phyloP scores from a whole-genome alignment of 2,113 vertebrate species.

The Paracanthobrama guichenoti region DNA sequence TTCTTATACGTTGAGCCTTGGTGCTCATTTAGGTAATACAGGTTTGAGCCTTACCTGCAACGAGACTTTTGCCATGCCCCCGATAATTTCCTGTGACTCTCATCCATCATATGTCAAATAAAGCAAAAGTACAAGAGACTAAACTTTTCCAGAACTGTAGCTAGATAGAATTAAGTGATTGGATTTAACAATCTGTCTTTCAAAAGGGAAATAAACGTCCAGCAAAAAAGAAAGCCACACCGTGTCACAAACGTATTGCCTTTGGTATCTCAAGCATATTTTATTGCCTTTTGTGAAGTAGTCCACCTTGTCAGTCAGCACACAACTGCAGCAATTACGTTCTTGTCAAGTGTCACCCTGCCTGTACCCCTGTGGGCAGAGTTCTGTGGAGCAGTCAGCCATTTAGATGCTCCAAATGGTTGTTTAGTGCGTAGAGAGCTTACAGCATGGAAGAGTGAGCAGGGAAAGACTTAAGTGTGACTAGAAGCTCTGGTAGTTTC shows the following conservation, averaged over 20 bases:
- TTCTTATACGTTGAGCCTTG: background rate
- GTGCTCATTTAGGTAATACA: background rate
- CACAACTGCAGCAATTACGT: conserved; percentile 78
- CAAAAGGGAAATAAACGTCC: conserved; percentile 48
- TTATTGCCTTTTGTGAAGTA: conserved; percentile 72
- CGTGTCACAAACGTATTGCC: conserved; percentile 62
- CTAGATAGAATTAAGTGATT: background rate
- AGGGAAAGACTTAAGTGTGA: conserved; percentile 64
- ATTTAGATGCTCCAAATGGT: conserved; percentile 74
- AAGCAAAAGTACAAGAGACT: background rate
- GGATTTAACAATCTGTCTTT: conserved; percentile 28
- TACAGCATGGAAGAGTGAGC: conserved; percentile 72
- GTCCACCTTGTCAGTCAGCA: conserved; percentile 73
- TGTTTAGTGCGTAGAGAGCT: conserved; percentile 71
- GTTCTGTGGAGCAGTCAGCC: conserved; percentile 79
- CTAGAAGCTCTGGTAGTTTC: conserved; percentile 64
- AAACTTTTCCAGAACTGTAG: background rate
- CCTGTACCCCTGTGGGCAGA: conserved; percentile 67
- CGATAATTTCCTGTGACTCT: background rate
- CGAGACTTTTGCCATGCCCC: background rate
- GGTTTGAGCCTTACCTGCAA: background rate
- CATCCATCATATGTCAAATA: background rate
- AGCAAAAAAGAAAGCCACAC: conserved; percentile 43
- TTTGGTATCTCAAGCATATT: conserved; percentile 66
- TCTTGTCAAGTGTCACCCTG: conserved; percentile 80